These are phyloP conservation scores for Dicycla oo DNA, from an alignment of 2,888 invertebrate genomes.

Conservation along the genomic window DNA sequence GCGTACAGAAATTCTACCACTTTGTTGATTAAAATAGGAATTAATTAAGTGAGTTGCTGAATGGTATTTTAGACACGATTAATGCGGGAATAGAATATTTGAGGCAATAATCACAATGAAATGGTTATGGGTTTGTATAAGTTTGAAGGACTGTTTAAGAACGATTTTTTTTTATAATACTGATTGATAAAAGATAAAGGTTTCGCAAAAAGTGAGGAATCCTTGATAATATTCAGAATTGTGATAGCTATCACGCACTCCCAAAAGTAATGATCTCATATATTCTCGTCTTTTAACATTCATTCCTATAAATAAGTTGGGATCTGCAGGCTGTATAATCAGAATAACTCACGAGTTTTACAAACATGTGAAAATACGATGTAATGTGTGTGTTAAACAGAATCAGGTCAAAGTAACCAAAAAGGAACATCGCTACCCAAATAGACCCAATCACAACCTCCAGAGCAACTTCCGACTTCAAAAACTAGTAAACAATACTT, in stretches of 20 bases:
- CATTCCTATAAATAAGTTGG: not conserved
- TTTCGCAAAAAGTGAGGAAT: not conserved
- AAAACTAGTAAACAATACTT: constrained; percentile 52
- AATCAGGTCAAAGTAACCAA: constrained; percentile 13
- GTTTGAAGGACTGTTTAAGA: not conserved
- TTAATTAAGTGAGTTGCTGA: constrained; percentile 56
- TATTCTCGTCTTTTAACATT: not conserved
- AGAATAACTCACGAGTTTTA: not conserved
- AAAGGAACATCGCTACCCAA: not conserved
- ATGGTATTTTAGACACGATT: constrained; percentile 50
- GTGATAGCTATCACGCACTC: not conserved
- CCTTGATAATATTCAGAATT: not conserved
- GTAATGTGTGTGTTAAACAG: not conserved
- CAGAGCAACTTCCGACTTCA: constrained; percentile 9
- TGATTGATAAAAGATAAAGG: not conserved
- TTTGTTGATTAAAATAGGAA: constrained; percentile 56
- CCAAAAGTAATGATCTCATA: too few relatives aligned
- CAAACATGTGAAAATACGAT: not conserved
- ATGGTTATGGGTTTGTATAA: constrained; percentile 13
- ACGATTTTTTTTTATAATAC: not conserved
- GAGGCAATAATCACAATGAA: constrained; percentile 31
- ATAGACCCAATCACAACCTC: constrained; percentile 9
- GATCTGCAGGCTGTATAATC: not conserved
- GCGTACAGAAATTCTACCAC: constrained; percentile 40
- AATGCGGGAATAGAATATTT: constrained; percentile 41